Conservation (phyloP, 1,140 invertebrate genomes). For the Trachymyrmex septentrionalis region DNA sequence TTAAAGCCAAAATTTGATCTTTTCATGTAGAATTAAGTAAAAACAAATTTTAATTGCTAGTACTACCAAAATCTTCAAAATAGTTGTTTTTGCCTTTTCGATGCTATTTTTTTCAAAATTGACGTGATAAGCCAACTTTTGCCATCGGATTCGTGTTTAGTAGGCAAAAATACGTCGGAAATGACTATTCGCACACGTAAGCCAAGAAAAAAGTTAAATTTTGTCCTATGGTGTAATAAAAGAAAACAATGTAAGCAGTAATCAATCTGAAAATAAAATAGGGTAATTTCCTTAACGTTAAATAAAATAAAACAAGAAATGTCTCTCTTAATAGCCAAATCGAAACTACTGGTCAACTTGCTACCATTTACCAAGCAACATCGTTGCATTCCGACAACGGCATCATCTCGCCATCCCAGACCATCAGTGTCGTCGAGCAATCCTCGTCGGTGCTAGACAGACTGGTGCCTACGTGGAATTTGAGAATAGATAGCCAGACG, state of each 20-base stretch:
- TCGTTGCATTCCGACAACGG: slow-evolving; percentile 92
- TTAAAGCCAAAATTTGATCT: too few relatives aligned
- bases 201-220: too few relatives aligned
- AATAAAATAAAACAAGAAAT: background rate
- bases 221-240: background rate
- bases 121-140: too few relatives aligned
- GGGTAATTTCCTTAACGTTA: background rate
- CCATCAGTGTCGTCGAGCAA: slow-evolving; percentile 92
- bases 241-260: background rate
- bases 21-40: too few relatives aligned
- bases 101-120: too few relatives aligned
- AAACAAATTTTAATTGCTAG: too few relatives aligned
- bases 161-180: too few relatives aligned
- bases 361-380: slow-evolving; percentile 90
- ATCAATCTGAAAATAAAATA: background rate
- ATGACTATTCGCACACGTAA: too few relatives aligned
- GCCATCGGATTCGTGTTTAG: too few relatives aligned
- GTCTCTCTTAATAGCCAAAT: background rate
- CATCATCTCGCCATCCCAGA: slow-evolving; percentile 94
- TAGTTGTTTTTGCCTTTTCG: too few relatives aligned
- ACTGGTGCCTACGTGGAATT: slow-evolving; percentile 91
- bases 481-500: slow-evolving; percentile 95
- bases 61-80: too few relatives aligned
- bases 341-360: background rate
- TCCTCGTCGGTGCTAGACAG: slow-evolving; percentile 89